Base-by-base conservation (phyloP, 35 echinoderm and acorn worm genomes). In the Amphiura filiformis region DNA sequence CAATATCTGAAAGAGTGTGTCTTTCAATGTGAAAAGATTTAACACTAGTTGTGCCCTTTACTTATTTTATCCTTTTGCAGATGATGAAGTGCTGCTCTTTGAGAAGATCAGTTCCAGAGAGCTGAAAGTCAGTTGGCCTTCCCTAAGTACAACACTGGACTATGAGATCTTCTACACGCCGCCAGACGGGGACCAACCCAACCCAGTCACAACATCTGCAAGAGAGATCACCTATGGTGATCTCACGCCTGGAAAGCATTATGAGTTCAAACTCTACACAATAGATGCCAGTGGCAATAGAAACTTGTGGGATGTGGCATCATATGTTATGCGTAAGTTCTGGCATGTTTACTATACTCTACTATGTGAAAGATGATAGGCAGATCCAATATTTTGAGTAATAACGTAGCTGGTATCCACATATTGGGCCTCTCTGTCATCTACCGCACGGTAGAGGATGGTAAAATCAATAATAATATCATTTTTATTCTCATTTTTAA, bases 141-240 rank as follows among this genome's bases (percentile, higher is more conserved):
- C 28, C n/a, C 33, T 76, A 42, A 35, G 18, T 37, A 57, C 86
- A 32, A 75, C 44, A 37, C 13, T 28, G 18, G n/a, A 30, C 28
- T 92, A 92, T 37, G 70, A 87, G 13, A 35, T 92, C 18, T 34
- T 32, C 3, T 87, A 92, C 47, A 75, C 35, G 11, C 90, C 90
- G 7, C 39, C 44, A 14, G 76, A 86, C 52, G 90, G 90, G 7
- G 13, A 35, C 18, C 87, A 7, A 34, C 1, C 4, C 47, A 75
- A 12, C 1, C 84, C 75, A 31, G 1, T 38, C 22, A 1, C 36
- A n/a, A 47, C 64, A 0, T 0, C 0, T 3, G 32, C 9, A 22
- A 38, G 56, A 23, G 81, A 15, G 81, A n/a, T 33, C 31, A 15
- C 56, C 7, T 78, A 82, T 34, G 31, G 1, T 32, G 18, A 82